A percentile compares a stretch with the other conserved stretches of the same genome.
phyloP scores from a whole-genome alignment of 2,113 vertebrate genomes.

The Myodes glareolus region DNA sequence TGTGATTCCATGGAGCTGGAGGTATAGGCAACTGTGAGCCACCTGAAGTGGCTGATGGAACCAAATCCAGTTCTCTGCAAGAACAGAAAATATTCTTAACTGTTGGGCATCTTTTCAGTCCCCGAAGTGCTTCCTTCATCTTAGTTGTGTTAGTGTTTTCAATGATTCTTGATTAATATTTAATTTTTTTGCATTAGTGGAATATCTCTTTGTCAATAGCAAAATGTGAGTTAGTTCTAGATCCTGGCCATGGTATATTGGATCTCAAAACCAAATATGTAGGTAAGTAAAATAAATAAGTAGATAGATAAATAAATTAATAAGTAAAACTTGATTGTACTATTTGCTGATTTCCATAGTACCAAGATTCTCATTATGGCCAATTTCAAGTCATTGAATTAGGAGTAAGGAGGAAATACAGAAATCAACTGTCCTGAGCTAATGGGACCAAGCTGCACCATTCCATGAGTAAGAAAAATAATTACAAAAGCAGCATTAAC shows the following conservation, averaged over 20 bases:
- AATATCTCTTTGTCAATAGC: neutral
- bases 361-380: neutral
- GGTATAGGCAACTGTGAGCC: neutral
- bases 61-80: neutral
- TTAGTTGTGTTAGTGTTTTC: neutral
- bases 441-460: neutral
- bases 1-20: too few species aligned
- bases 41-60: neutral
- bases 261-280: neutral
- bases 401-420: neutral
- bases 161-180: neutral
- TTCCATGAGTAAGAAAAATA: neutral
- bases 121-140: neutral
- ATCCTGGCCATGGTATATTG: neutral
- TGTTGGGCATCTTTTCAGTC: too few species aligned
- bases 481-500: neutral
- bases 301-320: neutral
- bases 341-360: neutral
- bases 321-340: neutral
- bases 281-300: neutral
- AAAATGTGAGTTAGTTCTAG: neutral
- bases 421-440: constrained; percentile 17
- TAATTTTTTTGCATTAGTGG: neutral
- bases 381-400: constrained; percentile 17
- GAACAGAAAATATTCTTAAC: neutral